phyloP scores from a whole-genome alignment of 2,888 invertebrate genomes.

The Xylota segnis region DNA sequence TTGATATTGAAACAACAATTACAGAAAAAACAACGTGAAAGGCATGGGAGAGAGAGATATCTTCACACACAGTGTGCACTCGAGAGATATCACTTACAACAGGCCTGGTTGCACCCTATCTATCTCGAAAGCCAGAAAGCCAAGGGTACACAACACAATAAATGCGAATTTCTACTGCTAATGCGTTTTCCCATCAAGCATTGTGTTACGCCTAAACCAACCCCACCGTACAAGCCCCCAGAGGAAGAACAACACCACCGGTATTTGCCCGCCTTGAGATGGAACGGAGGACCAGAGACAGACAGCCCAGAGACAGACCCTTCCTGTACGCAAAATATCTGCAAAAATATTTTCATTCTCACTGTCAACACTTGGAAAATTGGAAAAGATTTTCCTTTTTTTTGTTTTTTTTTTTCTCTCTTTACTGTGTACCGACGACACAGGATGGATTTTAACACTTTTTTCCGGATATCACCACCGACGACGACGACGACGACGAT shows the following conservation, averaged over 20 bases:
- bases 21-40: conserved; percentile 56
- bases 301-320: neutral
- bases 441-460: conserved; percentile 20
- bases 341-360: neutral
- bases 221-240: neutral
- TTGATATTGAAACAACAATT: conserved; percentile 52
- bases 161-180: conserved; percentile 35
- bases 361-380: conserved; percentile 27
- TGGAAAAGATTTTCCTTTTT: conserved; percentile 15
- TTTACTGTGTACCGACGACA: too few relatives aligned
- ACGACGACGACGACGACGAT: too few relatives aligned
- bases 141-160: conserved; percentile 10
- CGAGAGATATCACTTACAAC: conserved; percentile 57
- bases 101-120: conserved; percentile 12
- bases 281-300: neutral
- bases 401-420: conserved; percentile 18
- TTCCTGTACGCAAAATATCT: conserved; percentile 49
- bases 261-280: conserved; percentile 24
- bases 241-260: conserved; percentile 14
- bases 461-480: conserved; percentile 41
- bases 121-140: too few relatives aligned
- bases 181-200: conserved; percentile 13
- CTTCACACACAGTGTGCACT: conserved; percentile 38
- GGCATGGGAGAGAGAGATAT: conserved; percentile 36
- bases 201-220: conserved; percentile 5